Evolutionary conservation across 2,113 vertebrate species (phyloP), one percentile per base, ranked within the genome.

Genomic region (Eolophus roseicapilla): DNA sequence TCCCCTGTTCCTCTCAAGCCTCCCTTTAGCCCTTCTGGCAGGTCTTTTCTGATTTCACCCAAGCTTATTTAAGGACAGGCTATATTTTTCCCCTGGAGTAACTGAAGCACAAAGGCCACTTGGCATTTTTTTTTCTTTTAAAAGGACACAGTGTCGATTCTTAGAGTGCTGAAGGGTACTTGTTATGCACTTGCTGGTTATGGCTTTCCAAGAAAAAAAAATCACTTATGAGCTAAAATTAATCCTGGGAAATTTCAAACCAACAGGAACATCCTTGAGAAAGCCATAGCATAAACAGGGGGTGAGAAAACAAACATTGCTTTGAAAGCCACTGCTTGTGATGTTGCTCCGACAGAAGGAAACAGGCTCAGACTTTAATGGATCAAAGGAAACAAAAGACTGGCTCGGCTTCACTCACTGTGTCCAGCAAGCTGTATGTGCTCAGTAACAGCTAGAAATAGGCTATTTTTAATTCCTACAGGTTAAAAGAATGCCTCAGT

Each of bases 141-240:
- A 82, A 86, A 35, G 33, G 28, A 70, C 2, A 3, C 21, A 35
- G 35, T 29, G 31, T 60, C 75, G 6, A 4, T 88, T 90, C 82
- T 93, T 95, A 49, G 85, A 96, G 47, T 74, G 78, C 73, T 70
- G 62, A 68, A 64, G 64, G 69, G 41, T 62, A 47, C 28, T 75
- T 0, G 1, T 35, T 59, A 73, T 74, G 35, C 1, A 0, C 50
- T 94, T 9, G 3, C 44, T 71, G 52, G 17, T 60, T 78, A 78
- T 28, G 52, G 77, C 90, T 96, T 96, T 97, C 95, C 88, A 96
- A 95, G 93, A 96, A 96, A 94, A 90, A 11, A 73, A 94, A 63
- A 80, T 68, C 50, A 19, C 59, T 86, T 7, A 19, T 0, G 1
- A 81, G 65, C 86, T 96, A 93, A 96, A 96, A 97, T 95, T 96